Percentiles rank a stretch among this genome's conserved stretches.
phyloP scores from a whole-genome alignment of 1,140 invertebrate genomes.

The Drosophila lacertosa region DNA sequence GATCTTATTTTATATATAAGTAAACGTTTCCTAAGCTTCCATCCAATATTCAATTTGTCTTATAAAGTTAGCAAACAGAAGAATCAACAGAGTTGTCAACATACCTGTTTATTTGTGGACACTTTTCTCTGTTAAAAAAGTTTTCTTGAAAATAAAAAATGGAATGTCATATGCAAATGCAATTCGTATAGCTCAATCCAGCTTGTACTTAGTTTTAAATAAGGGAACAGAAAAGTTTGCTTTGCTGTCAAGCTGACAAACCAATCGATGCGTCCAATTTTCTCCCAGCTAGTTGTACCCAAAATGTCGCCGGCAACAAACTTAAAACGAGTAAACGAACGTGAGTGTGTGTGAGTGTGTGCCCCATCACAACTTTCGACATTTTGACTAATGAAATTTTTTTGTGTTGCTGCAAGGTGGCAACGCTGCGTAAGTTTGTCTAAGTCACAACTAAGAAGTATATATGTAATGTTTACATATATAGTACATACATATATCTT shows the following conservation, averaged over 20 bases:
- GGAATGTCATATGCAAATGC: conserved; percentile 70
- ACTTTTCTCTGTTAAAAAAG: background rate
- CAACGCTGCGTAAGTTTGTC: conserved; percentile 22
- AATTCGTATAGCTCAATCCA: conserved; percentile 43
- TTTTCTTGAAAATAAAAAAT: conserved; percentile 2
- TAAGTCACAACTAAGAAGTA: conserved; percentile 8
- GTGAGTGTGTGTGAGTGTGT: conserved; percentile 21
- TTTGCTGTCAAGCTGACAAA: conserved; percentile 24
- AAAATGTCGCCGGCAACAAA: conserved; percentile 18
- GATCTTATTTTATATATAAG: too few relatives aligned
- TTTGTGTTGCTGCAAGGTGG: conserved; percentile 14
- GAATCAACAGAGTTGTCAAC: background rate
- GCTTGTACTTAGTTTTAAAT: conserved; percentile 3
- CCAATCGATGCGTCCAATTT: conserved; percentile 31
- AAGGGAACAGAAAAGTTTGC: conserved; percentile 12
- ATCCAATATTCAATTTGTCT: too few relatives aligned
- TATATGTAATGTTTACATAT: too few relatives aligned
- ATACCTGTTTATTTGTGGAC: background rate
- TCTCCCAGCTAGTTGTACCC: conserved; percentile 6
- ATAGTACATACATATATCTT: too few relatives aligned
- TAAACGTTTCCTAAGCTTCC: too few relatives aligned
- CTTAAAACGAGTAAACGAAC: background rate
- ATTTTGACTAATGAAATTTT: conserved; percentile 76
- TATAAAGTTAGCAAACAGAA: background rate
- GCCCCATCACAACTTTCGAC: conserved; percentile 60